Percentiles rank a stretch among this genome's conserved stretches.
These are phyloP conservation scores for Lutraria lutraria DNA, from an alignment of 2,888 invertebrate genomes.

Conservation along the genomic window DNA sequence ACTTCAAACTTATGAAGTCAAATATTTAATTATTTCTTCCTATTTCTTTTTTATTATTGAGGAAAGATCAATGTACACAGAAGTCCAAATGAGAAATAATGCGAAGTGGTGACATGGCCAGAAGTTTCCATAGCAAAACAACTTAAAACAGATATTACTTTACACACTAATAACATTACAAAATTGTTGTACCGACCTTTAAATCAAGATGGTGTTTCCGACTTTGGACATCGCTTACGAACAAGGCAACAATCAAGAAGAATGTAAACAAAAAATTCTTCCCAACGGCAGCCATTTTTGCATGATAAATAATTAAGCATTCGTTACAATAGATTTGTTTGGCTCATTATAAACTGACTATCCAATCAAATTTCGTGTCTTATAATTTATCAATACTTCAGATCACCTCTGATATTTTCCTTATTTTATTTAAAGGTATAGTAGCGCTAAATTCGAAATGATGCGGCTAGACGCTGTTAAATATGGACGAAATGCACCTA, in stretches of 20 bases:
- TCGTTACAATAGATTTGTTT: conserved; percentile 24
- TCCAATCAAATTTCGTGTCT: conserved; percentile 25
- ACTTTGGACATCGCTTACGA: neutral
- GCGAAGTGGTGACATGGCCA: conserved; percentile 6
- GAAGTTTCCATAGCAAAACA: neutral
- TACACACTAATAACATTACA: neutral
- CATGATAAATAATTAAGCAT: neutral
- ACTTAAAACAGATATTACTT: neutral
- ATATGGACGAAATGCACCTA: neutral
- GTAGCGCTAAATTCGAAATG: neutral
- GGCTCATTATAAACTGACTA: neutral
- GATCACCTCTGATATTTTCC: neutral
- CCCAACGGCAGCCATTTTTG: conserved; percentile 7
- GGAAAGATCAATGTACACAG: too few relatives aligned
- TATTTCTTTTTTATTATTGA: too few relatives aligned
- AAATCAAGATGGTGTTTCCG: conserved; percentile 49
- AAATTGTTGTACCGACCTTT: conserved; percentile 33
- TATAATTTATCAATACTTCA: neutral
- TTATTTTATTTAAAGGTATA: neutral
- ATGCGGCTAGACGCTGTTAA: neutral
- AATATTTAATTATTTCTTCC: too few relatives aligned
- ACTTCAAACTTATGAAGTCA: too few relatives aligned
- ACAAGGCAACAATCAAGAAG: conserved; percentile 32
- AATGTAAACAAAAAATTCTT: conserved; percentile 23
- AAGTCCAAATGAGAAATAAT: neutral